These are phyloP conservation scores for Trichonephila clavata DNA, from an alignment of 1,140 invertebrate genomes.

Conservation along the genomic window DNA sequence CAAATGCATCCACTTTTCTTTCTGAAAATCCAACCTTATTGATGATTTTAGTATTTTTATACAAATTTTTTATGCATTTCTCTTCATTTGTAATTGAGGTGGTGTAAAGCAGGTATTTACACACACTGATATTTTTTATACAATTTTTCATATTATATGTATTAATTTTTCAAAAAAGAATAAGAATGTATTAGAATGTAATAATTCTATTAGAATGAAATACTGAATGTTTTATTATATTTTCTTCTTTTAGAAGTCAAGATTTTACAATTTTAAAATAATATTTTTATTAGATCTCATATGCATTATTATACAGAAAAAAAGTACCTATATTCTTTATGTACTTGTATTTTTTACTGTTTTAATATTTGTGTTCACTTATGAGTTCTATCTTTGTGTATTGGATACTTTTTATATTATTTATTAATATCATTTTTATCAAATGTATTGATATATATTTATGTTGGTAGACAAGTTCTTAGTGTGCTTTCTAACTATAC, in stretches of 20 bases:
- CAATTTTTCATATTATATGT: neutral
- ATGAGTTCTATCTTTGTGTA: neutral
- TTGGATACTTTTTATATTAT: neutral
- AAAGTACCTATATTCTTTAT: neutral
- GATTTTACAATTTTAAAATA: neutral
- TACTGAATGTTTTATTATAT: too few relatives aligned
- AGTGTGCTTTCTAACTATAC: neutral
- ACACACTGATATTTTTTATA: neutral
- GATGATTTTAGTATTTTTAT: neutral
- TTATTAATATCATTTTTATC: neutral
- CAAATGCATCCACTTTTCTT: neutral
- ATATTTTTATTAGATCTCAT: neutral
- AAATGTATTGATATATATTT: neutral
- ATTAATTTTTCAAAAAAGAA: neutral
- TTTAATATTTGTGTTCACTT: constrained; percentile 4
- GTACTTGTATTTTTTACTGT: neutral
- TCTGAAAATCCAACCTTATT: neutral
- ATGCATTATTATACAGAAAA: too few relatives aligned
- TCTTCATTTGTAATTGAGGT: neutral
- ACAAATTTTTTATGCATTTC: neutral
- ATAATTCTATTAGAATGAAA: too few relatives aligned
- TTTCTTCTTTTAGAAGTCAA: too few relatives aligned
- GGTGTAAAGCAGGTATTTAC: neutral
- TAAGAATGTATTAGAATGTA: too few relatives aligned
- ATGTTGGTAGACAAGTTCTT: neutral